These are phyloP conservation scores for Microtus pennsylvanicus DNA, from an alignment of 2,113 vertebrate species.

Conservation along the genomic window DNA sequence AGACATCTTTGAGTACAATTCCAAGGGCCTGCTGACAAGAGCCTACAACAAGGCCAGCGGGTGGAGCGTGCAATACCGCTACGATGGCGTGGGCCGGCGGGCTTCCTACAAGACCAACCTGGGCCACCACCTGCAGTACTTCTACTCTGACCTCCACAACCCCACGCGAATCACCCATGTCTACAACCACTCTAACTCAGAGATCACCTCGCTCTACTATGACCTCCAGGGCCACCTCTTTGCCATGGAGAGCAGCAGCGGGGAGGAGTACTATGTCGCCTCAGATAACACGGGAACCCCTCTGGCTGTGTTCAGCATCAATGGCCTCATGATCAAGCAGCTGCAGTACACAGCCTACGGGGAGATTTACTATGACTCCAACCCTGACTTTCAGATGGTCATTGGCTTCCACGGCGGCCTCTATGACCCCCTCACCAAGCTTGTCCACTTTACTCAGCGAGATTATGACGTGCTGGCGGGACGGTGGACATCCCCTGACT, in stretches of 20 bases:
- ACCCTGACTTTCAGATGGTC: conserved; percentile 97
- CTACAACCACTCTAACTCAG: conserved; percentile 99
- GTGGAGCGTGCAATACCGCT: conserved; percentile 98
- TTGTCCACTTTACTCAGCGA: conserved; percentile 98
- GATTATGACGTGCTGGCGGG: conserved; percentile 98
- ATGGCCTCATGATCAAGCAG: conserved; percentile 99
- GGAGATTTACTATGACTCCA: conserved; percentile 98
- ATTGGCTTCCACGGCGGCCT: conserved; percentile 99
- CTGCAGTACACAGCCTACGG: conserved; percentile 98
- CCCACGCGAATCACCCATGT: conserved; percentile 96
- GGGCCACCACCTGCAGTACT: conserved; percentile 98
- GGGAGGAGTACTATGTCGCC: conserved; percentile 98
- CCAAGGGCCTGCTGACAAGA: conserved; percentile 95
- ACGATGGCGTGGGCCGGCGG: conserved; percentile 95
- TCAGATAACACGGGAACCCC: conserved; percentile 99
- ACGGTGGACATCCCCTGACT: conserved; percentile 98
- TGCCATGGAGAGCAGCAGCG: conserved; percentile 99
- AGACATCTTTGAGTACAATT: conserved; percentile 98
- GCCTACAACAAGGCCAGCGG: conserved; percentile 95
- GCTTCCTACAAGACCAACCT: conserved; percentile 98
- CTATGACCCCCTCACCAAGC: conserved; percentile 96
- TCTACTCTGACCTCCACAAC: conserved; percentile 98
- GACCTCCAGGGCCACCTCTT: conserved; percentile 99
- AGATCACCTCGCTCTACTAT: conserved; percentile 98
- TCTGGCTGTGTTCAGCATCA: conserved; percentile 98